phyloP scores from a whole-genome alignment of 2,888 invertebrate species.

The Papilio elwesi region DNA sequence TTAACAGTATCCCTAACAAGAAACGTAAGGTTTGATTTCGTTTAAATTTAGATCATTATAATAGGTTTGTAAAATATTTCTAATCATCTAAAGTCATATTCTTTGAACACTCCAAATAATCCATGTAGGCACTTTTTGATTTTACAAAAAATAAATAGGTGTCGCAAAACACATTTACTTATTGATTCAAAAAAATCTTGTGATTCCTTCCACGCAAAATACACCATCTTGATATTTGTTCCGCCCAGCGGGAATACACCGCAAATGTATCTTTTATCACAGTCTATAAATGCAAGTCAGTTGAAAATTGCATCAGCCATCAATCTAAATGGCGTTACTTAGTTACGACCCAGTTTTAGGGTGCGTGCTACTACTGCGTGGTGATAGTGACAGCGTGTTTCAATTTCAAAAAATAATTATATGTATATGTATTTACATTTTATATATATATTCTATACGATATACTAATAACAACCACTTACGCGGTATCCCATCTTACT shows the following conservation, averaged over 20 bases:
- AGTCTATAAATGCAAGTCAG: conserved; percentile 77
- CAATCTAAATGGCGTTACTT: conserved; percentile 80
- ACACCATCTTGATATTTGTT: conserved; percentile 6
- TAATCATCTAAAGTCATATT: no score
- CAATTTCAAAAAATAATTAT: no score
- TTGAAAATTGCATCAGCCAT: conserved; percentile 82
- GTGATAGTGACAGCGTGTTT: conserved; percentile 49
- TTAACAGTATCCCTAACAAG: no score
- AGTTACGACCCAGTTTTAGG: conserved; percentile 71
- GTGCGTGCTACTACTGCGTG: conserved; percentile 48
- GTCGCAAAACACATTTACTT: neutral
- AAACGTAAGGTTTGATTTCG: no score
- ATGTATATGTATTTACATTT: no score
- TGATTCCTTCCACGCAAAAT: neutral
- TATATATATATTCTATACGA: no score
- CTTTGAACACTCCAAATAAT: neutral
- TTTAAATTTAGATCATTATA: no score
- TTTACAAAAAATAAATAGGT: neutral
- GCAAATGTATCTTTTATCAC: conserved; percentile 72
- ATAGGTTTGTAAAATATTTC: no score
- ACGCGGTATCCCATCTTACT: no score
- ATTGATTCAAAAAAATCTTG: neutral
- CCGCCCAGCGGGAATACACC: conserved; percentile 63
- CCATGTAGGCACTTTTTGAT: neutral
- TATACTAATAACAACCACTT: no score